A percentile compares a stretch with the other conserved stretches of the same genome.
Conservation (phyloP, 2,888 invertebrate genomes). For the Dasypolia templi region DNA sequence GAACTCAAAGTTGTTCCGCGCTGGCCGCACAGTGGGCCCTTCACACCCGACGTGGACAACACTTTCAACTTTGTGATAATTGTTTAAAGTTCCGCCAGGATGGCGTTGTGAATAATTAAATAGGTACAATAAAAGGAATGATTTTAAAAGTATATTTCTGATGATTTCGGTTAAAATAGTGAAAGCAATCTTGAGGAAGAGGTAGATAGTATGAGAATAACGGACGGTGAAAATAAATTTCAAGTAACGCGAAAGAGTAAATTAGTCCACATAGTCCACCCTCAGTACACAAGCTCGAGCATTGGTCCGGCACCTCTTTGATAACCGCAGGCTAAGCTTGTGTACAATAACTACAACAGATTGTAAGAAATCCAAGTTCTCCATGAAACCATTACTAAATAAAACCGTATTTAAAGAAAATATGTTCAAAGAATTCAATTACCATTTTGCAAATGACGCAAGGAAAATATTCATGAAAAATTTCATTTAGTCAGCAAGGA, state of each 20-base stretch:
- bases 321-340: background rate
- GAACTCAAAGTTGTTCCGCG: slow-evolving; percentile 39
- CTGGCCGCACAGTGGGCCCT: slow-evolving; percentile 40
- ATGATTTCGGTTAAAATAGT: background rate
- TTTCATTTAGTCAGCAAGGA: slow-evolving; percentile 48
- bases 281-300: background rate
- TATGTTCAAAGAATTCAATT: slow-evolving; percentile 40
- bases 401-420: slow-evolving; percentile 24
- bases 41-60: slow-evolving; percentile 31
- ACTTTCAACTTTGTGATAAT: slow-evolving; percentile 26
- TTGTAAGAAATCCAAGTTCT: slow-evolving; percentile 1
- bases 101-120: background rate
- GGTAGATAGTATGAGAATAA: background rate
- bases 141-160: background rate
- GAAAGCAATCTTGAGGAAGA: background rate
- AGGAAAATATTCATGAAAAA: slow-evolving; percentile 57
- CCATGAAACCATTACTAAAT: slow-evolving; percentile 6
- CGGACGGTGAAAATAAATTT: background rate
- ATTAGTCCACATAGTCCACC: no score
- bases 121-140: background rate
- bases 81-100: slow-evolving; percentile 25
- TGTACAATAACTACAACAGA: background rate
- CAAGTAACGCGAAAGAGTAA: background rate
- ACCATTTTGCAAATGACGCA: slow-evolving; percentile 39
- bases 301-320: background rate